phyloP scores from a whole-genome alignment of 2,113 vertebrate species.

The Psilopsiagon aymara region DNA sequence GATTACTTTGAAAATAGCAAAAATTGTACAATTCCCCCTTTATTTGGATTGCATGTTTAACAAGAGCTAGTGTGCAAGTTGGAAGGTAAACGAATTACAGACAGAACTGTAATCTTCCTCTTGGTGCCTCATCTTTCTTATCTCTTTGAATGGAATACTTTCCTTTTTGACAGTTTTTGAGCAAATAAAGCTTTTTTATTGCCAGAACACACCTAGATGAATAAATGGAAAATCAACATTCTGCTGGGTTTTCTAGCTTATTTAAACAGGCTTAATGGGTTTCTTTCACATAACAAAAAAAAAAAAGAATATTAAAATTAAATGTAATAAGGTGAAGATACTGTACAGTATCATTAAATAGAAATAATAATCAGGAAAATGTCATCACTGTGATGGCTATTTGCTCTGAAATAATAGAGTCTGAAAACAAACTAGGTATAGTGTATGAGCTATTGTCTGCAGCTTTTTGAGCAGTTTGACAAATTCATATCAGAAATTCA shows the following conservation, averaged over 20 bases:
- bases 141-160: not conserved
- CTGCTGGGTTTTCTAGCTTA: not conserved
- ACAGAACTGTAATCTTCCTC: not conserved
- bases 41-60: not conserved
- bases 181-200: not conserved
- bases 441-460: not conserved
- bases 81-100: not conserved
- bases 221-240: slow-evolving; percentile 28
- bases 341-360: not conserved
- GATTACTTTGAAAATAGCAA: not conserved
- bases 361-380: not conserved
- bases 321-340: not conserved
- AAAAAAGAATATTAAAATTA: not conserved
- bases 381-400: not conserved
- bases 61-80: not conserved
- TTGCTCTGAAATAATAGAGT: slow-evolving; percentile 24
- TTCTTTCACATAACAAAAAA: not conserved
- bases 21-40: not conserved
- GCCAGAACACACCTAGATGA: not conserved
- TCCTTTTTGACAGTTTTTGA: not conserved
- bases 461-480: not conserved
- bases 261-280: slow-evolving; percentile 3
- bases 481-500: not conserved
- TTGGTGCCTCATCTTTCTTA: not conserved
- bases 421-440: not conserved